Conservation (phyloP, 2,888 invertebrate species). For the Vanessa cardui region DNA sequence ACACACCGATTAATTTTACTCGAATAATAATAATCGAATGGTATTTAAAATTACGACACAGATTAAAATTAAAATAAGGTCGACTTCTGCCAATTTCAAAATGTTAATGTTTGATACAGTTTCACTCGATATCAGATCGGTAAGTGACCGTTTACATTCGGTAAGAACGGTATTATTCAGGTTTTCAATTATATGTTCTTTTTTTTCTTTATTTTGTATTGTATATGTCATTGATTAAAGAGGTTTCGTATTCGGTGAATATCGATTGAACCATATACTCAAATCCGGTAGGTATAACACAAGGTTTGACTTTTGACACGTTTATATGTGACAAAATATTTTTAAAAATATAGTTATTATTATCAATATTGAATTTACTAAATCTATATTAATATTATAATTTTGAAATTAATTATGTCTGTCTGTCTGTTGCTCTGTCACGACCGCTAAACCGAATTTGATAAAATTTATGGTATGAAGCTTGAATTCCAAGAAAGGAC, state of each 20-base stretch:
- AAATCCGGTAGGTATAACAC: no score
- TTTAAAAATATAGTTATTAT: no score
- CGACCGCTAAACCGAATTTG: no score
- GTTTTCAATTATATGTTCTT: conserved; percentile 3
- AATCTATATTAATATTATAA: no score
- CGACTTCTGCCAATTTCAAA: conserved; percentile 33
- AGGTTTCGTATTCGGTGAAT: neutral
- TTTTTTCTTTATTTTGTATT: conserved; percentile 17
- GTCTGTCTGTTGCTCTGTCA: no score
- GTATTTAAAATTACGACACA: conserved; percentile 37
- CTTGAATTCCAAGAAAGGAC: no score
- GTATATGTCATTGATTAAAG: neutral
- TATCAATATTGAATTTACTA: neutral
- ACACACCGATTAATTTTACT: conserved; percentile 26
- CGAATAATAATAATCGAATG: conserved; percentile 24
- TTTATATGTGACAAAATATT: no score
- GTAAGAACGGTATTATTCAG: conserved; percentile 5
- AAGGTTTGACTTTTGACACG: no score
- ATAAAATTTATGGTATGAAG: no score
- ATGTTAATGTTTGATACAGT: conserved; percentile 48
- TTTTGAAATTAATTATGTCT: no score
- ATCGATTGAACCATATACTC: neutral
- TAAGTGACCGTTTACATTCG: conserved; percentile 7
- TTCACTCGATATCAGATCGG: conserved; percentile 37
- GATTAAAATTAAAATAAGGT: conserved; percentile 36